Evolutionary conservation across 2,888 invertebrate genomes (phyloP).

Genomic region (Rhopalosiphum nymphaeae): DNA sequence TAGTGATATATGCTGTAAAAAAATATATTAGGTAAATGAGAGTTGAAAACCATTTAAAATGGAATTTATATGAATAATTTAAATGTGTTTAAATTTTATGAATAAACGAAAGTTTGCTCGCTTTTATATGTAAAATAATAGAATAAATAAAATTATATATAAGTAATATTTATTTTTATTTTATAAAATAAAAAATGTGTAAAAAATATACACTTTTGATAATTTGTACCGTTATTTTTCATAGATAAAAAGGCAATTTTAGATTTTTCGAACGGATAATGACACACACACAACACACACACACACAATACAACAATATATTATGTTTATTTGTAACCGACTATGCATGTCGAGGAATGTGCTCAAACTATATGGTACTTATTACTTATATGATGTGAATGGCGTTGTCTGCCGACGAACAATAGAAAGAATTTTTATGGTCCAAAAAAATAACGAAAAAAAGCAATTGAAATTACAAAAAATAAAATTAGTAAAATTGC

Average conservation of each 20-base stretch:
- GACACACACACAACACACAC: background rate
- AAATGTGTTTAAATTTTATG: background rate
- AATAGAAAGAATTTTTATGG: constrained; percentile 29
- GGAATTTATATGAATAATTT: background rate
- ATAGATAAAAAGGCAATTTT: background rate
- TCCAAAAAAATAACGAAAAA: background rate
- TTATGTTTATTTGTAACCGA: constrained; percentile 34
- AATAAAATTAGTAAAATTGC: constrained; percentile 2
- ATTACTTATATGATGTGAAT: constrained; percentile 22
- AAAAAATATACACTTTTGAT: background rate
- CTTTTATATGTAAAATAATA: background rate
- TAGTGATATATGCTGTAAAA: background rate
- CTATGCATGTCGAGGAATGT: constrained; percentile 57
- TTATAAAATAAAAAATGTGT: background rate
- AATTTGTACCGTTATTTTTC: background rate
- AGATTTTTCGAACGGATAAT: background rate
- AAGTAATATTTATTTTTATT: too few relatives aligned
- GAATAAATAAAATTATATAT: background rate
- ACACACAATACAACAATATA: background rate
- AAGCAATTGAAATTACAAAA: background rate
- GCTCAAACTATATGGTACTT: background rate
- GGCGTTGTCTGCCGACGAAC: constrained; percentile 16
- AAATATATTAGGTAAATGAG: background rate
- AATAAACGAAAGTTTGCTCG: background rate
- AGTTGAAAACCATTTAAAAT: background rate